Evolutionary conservation across 2,888 invertebrate genomes (phyloP).

Genomic region (Melinopterus prodromus): DNA sequence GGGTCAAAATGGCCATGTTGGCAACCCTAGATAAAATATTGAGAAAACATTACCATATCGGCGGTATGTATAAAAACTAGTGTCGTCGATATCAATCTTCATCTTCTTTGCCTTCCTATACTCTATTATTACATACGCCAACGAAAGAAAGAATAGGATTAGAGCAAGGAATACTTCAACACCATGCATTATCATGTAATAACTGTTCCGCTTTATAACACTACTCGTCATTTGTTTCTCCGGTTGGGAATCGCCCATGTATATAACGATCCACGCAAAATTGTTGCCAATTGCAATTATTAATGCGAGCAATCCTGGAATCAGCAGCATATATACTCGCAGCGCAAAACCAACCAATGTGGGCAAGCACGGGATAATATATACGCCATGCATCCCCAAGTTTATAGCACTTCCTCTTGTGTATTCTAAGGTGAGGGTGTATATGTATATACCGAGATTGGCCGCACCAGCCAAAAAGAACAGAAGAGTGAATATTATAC

Average conservation of each 20-base stretch:
- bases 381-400: conserved; percentile 9
- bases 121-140: conserved; percentile 9
- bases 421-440: neutral
- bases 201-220: neutral
- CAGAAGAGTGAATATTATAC: neutral
- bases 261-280: conserved; percentile 7
- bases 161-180: neutral
- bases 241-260: neutral
- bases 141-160: neutral
- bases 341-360: neutral
- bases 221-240: neutral
- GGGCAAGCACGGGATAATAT: conserved; percentile 12
- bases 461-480: neutral
- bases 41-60: neutral
- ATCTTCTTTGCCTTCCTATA: neutral
- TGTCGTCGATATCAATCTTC: conserved; percentile 9
- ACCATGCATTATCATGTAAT: conserved; percentile 8
- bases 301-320: conserved; percentile 8
- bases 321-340: conserved; percentile 10
- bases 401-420: conserved; percentile 17
- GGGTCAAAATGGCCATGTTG: too few relatives aligned
- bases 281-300: conserved; percentile 14
- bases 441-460: conserved; percentile 9
- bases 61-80: conserved; percentile 9
- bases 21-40: too few relatives aligned